Conservation (phyloP, 2,797 vertebrate genomes). For the Pempheris klunzingeri region DNA sequence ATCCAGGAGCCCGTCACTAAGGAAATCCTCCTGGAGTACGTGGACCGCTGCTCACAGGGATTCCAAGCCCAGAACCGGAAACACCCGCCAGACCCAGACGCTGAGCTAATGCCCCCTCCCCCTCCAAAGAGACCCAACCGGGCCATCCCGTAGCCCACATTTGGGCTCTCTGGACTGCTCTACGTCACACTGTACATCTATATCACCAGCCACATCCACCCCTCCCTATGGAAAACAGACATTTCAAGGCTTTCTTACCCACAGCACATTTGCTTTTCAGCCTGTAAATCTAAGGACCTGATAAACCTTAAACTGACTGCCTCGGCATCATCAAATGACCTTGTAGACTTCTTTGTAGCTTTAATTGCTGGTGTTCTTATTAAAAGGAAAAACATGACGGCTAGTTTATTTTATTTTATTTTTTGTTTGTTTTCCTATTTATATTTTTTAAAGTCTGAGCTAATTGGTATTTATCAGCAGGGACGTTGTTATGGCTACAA, state of each 20-base stretch:
- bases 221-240: slow-evolving; percentile 43
- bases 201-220: slow-evolving; percentile 56
- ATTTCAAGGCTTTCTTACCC: slow-evolving; percentile 61
- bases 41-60: slow-evolving; percentile 89
- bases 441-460: slow-evolving; percentile 66
- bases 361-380: slow-evolving; percentile 82
- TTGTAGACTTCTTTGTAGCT: slow-evolving; percentile 77
- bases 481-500: slow-evolving; percentile 56
- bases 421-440: slow-evolving; percentile 62
- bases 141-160: slow-evolving; percentile 77
- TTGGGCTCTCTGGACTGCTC: slow-evolving; percentile 52
- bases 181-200: slow-evolving; percentile 43
- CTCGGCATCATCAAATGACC: slow-evolving; percentile 59
- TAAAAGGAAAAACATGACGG: slow-evolving; percentile 69
- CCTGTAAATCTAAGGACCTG: slow-evolving; percentile 56
- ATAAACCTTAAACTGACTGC: slow-evolving; percentile 55
- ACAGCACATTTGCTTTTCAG: slow-evolving; percentile 58
- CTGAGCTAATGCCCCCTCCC: slow-evolving; percentile 96
- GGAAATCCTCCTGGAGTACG: slow-evolving; percentile 94
- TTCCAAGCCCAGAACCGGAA: slow-evolving; percentile 89
- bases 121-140: slow-evolving; percentile 92
- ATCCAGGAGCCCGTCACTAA: slow-evolving; percentile 97
- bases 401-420: slow-evolving; percentile 60
- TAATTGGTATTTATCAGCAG: slow-evolving; percentile 63
- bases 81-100: slow-evolving; percentile 90